Evolutionary conservation across 2,797 vertebrate species (phyloP).

Genomic region (Halcyon leucocephala): DNA sequence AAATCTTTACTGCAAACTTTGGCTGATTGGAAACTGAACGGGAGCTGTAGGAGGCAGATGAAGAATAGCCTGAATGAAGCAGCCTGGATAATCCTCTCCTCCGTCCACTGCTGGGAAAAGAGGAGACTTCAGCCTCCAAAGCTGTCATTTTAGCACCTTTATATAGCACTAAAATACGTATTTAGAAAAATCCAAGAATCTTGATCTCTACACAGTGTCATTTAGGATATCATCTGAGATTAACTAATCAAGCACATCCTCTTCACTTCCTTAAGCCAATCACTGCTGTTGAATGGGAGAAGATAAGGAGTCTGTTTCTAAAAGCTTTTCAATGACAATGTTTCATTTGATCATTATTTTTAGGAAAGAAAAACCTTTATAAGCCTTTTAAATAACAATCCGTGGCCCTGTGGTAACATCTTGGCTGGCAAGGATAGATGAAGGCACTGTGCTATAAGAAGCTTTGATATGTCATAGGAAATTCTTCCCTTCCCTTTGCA

Average conservation of each 20-base stretch:
- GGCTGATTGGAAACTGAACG: not conserved
- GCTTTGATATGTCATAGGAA: conserved; percentile 61
- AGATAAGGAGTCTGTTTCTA: conserved; percentile 25
- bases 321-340: conserved; percentile 36
- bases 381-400: conserved; percentile 69
- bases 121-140: not conserved
- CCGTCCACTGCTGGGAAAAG: not conserved
- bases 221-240: conserved; percentile 5
- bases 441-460: conserved; percentile 50
- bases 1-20: not conserved
- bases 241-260: conserved; percentile 16
- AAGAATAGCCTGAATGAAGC: not conserved
- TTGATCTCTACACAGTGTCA: not conserved
- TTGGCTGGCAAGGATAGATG: conserved; percentile 33
- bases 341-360: conserved; percentile 63
- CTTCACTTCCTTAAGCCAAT: not conserved
- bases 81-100: not conserved
- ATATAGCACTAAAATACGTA: not conserved
- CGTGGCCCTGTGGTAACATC: not conserved
- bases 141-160: not conserved
- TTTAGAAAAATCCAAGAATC: not conserved
- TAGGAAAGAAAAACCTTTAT: not conserved
- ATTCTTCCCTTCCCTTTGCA: conserved; percentile 13
- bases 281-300: not conserved
- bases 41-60: not conserved